These are phyloP conservation scores for Ctenopoma multispine DNA, from an alignment of 2,797 vertebrate species.

Conservation along the genomic window DNA sequence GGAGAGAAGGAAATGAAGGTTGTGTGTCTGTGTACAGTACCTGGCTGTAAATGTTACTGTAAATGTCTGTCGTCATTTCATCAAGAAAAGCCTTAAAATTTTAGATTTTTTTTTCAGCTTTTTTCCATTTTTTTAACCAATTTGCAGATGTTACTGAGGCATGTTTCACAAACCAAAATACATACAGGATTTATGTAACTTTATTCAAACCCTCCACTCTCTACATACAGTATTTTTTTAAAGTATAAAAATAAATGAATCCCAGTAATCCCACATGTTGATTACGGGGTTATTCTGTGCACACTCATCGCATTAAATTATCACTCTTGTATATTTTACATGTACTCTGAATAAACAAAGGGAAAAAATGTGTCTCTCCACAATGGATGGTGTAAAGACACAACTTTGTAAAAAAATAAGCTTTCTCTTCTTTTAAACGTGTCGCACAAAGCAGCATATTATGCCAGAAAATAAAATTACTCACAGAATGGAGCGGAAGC, in stretches of 20 bases:
- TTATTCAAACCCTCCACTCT: constrained; percentile 23
- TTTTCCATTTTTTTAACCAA: constrained; percentile 58
- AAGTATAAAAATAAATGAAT: constrained; percentile 32
- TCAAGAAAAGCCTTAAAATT: constrained; percentile 95
- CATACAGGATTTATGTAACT: constrained; percentile 43
- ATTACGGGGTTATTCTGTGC: constrained; percentile 26
- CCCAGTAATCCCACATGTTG: constrained; percentile 5
- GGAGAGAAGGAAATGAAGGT: constrained; percentile 16
- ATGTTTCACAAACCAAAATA: constrained; percentile 67
- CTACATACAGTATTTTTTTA: constrained; percentile 10
- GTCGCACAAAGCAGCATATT: constrained; percentile 40
- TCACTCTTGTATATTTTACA: constrained; percentile 87
- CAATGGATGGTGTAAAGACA: constrained; percentile 53
- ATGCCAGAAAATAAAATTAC: constrained; percentile 22
- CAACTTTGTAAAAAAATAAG: constrained; percentile 49
- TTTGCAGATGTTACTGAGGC: constrained; percentile 49
- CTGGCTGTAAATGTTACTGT: constrained; percentile 77
- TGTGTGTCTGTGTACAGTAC: constrained; percentile 67
- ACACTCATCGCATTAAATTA: constrained; percentile 84
- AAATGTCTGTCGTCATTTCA: constrained; percentile 88
- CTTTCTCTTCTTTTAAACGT: constrained; percentile 53
- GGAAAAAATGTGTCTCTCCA: constrained; percentile 71
- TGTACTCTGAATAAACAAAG: constrained; percentile 90
- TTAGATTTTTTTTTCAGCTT: constrained; percentile 65
- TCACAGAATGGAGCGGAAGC: constrained; percentile 20